Evolutionary conservation across 1,140 invertebrate genomes (phyloP).

Genomic region (Drosophila arizonae): DNA sequence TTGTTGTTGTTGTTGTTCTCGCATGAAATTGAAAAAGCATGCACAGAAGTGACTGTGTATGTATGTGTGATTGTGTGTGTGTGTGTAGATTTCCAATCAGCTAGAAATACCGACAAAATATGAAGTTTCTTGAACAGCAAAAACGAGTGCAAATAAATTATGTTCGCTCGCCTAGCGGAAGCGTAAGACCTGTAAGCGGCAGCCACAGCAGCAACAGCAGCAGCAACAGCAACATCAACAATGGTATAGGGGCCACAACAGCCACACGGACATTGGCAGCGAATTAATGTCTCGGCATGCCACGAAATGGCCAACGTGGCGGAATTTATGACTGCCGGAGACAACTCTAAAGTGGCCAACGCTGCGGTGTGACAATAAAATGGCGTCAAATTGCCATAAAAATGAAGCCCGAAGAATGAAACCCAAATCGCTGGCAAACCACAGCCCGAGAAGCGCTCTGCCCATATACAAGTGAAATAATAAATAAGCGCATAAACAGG

Average conservation of each 20-base stretch:
- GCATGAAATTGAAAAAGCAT: constrained; percentile 62
- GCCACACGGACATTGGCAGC: constrained; percentile 52
- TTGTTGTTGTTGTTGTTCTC: constrained; percentile 17
- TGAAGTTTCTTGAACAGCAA: constrained; percentile 66
- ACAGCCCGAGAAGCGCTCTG: constrained; percentile 39
- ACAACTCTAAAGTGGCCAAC: constrained; percentile 74
- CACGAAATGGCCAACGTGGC: constrained; percentile 72
- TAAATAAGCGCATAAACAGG: constrained; percentile 70
- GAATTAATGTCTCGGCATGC: constrained; percentile 73
- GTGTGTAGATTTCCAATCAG: constrained; percentile 68
- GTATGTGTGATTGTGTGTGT: constrained; percentile 10
- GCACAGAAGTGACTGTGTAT: constrained; percentile 3
- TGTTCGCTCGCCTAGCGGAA: constrained; percentile 39
- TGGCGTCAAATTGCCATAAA: constrained; percentile 78
- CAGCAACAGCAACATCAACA: constrained; percentile 2
- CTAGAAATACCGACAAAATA: constrained; percentile 38
- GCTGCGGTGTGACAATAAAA: constrained; percentile 75
- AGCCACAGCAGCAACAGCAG: constrained; percentile 26
- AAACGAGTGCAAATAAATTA: constrained; percentile 69
- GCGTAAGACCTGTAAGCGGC: constrained; percentile 54
- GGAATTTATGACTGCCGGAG: constrained; percentile 72
- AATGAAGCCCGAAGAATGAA: constrained; percentile 33
- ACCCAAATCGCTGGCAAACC: constrained; percentile 41
- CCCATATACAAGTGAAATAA: constrained; percentile 70
- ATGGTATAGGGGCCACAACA: neutral